phyloP scores from a whole-genome alignment of 2,113 vertebrate genomes.

The Galemys pyrenaicus region DNA sequence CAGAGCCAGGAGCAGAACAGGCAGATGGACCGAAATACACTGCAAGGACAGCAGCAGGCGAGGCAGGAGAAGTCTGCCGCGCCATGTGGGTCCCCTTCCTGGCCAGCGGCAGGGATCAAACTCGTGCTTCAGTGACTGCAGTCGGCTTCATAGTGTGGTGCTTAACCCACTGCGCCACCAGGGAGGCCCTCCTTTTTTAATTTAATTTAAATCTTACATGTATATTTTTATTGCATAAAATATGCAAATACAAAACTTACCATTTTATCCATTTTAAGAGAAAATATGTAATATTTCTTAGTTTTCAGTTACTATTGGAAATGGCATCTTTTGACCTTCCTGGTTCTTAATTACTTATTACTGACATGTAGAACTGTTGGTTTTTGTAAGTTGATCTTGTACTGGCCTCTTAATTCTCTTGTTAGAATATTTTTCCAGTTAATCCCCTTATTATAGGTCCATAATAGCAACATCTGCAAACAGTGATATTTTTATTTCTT shows the following conservation, averaged over 20 bases:
- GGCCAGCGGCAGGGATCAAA: too few species aligned
- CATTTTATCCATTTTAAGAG: not conserved
- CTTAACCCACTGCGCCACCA: too few species aligned
- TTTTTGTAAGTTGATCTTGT: not conserved
- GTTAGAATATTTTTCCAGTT: not conserved
- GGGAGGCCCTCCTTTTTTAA: not conserved
- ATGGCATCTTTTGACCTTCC: not conserved
- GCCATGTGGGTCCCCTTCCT: too few species aligned
- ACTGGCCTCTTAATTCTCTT: not conserved
- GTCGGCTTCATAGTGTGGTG: too few species aligned
- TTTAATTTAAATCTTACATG: not conserved
- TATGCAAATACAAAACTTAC: not conserved
- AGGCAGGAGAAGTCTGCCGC: too few species aligned
- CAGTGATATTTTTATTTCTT: slow-evolving; percentile 1
- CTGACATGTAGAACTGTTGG: not conserved
- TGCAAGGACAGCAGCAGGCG: too few species aligned
- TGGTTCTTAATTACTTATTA: slow-evolving; percentile 4
- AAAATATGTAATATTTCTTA: not conserved
- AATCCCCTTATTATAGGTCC: not conserved
- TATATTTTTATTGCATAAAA: not conserved
- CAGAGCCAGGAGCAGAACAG: too few species aligned
- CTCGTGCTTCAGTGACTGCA: too few species aligned
- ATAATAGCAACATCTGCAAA: not conserved
- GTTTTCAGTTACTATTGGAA: not conserved
- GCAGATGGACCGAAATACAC: too few species aligned